phyloP scores from a whole-genome alignment of 2,888 invertebrate genomes.

The Hypercompe scribonia region DNA sequence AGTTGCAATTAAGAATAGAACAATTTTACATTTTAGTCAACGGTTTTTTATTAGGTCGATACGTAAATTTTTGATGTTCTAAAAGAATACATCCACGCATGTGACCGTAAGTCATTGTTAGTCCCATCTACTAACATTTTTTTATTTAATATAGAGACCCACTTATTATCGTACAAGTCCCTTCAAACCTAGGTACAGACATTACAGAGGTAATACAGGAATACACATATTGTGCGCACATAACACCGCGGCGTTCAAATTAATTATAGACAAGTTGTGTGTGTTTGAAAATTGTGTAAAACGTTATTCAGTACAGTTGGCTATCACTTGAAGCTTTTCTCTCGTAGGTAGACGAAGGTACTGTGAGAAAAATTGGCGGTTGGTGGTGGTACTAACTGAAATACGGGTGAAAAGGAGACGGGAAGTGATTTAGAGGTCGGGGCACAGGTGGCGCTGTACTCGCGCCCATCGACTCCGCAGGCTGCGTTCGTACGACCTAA shows the following conservation, averaged over 20 bases:
- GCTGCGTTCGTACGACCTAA: slow-evolving; percentile 8
- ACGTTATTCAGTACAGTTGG: not conserved
- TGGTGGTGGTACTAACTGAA: slow-evolving; percentile 51
- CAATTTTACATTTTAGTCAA: not conserved
- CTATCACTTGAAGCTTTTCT: not conserved
- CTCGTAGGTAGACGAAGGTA: slow-evolving; percentile 1
- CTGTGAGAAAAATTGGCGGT: slow-evolving; percentile 24
- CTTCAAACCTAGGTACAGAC: no score
- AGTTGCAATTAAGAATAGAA: not conserved
- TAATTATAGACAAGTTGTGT: not conserved
- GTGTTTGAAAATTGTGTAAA: not conserved
- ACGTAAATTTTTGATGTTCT: no score
- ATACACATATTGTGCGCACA: not conserved
- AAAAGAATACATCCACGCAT: no score
- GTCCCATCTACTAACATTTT: no score
- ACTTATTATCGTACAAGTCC: no score
- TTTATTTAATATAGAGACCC: no score
- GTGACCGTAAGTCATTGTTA: no score
- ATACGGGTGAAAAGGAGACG: slow-evolving; percentile 43
- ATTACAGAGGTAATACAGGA: no score
- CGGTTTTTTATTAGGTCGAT: no score
- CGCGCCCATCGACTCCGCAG: slow-evolving; percentile 20
- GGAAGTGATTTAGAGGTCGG: slow-evolving; percentile 49
- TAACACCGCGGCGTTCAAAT: not conserved
- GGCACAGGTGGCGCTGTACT: slow-evolving; percentile 61